Evolutionary conservation across 2,797 vertebrate species (phyloP), one percentile per base, ranked within the genome.

Genomic region (Cheirogaleus major): DNA sequence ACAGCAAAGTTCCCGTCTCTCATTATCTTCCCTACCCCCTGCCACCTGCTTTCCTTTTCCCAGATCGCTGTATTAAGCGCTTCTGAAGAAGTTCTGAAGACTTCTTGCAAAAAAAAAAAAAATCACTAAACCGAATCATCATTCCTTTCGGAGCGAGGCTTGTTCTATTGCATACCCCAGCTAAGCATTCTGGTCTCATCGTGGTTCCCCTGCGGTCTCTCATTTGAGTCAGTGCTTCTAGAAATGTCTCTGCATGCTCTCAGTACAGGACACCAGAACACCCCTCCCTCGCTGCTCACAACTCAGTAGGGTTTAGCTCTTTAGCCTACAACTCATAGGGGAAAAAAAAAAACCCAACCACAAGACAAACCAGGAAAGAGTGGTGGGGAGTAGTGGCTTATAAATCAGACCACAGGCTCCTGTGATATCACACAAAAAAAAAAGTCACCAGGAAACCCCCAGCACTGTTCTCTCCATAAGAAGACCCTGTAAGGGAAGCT

Each of bases 351-450:
- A 75, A 12, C 18, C 10, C 22, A 18, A 11, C 14, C 55, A 45
- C 61, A 2, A 2, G 13, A 50, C 7, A 59, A 88, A 57, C 0
- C 23, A 86, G 23, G 76, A 79, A 59, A 25, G n/a, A 35, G 25
- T 0, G 7, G 15, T 1, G 2, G 50, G 45, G 14, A 57, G n/a
- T 5, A 18, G 12, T 12, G 70, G 48, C 27, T 2, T 4, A 15
- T 13, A 55, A 83, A n/a, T 32, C 78, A 91, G 78, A 90, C 50
- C 3, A 4, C 7, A n/a, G 61, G 43, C 55, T 22, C 41, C 78
- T 38, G 25, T 0, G 23, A 41, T 20, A 2, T 11, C n/a, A 22
- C 45, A 41, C n/a, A 17, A 25, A 45, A 43, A n/a, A 10, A 57
- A 55, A 30, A 45, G 48, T 43, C 25, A 52, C 48, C 8, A 12